These are phyloP conservation scores for Oedothorax gibbosus DNA, from an alignment of 1,140 invertebrate genomes.

Conservation along the genomic window DNA sequence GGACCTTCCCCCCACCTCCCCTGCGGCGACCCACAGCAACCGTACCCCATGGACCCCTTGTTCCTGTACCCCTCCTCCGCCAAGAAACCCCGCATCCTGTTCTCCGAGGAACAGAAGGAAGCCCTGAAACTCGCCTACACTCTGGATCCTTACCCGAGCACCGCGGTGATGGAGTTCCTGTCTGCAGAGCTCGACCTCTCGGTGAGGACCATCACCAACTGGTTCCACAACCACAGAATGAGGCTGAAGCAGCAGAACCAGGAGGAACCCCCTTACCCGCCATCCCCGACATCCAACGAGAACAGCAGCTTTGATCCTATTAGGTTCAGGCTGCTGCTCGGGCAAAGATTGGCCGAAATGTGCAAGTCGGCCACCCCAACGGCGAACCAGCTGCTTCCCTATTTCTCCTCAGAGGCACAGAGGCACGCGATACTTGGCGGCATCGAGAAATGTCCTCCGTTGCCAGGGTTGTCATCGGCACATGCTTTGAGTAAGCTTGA, in stretches of 20 bases:
- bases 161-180: slow-evolving; percentile 94
- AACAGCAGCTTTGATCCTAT: slow-evolving; percentile 81
- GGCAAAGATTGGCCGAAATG: slow-evolving; percentile 86
- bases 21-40: slow-evolving; percentile 29
- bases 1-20: slow-evolving; percentile 25
- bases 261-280: slow-evolving; percentile 27
- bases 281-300: slow-evolving; percentile 51
- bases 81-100: slow-evolving; percentile 92
- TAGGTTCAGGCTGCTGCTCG: slow-evolving; percentile 87
- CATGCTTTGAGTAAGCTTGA: slow-evolving; percentile 81
- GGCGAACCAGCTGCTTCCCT: slow-evolving; percentile 49
- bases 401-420: slow-evolving; percentile 48
- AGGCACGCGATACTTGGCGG: slow-evolving; percentile 55
- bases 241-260: slow-evolving; percentile 87
- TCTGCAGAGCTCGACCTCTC: slow-evolving; percentile 91
- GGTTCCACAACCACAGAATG: slow-evolving; percentile 99
- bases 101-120: slow-evolving; percentile 98
- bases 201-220: slow-evolving; percentile 96
- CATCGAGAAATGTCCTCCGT: slow-evolving; percentile 43
- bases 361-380: slow-evolving; percentile 81
- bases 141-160: slow-evolving; percentile 95
- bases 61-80: slow-evolving; percentile 63
- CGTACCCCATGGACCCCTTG: slow-evolving; percentile 65
- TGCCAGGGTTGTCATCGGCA: slow-evolving; percentile 78
- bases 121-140: slow-evolving; percentile 92